These are phyloP conservation scores for Pituophis catenifer DNA, from an alignment of 2,113 vertebrate genomes.

Conservation along the genomic window DNA sequence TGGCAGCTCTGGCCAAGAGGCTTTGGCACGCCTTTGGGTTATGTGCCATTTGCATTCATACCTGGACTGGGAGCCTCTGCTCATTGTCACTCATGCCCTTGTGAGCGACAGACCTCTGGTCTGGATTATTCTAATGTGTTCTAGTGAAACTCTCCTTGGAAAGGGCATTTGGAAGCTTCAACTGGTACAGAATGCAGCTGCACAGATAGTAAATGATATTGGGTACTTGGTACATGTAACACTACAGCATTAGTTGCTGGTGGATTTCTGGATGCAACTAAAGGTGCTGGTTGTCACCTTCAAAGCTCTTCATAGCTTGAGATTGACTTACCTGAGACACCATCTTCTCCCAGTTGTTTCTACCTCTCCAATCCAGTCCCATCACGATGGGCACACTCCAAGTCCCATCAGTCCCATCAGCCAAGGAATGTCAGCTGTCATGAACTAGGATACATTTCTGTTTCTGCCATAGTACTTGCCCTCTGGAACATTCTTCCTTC, in stretches of 20 bases:
- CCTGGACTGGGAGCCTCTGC: neutral
- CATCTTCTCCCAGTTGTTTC: neutral
- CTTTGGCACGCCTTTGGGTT: neutral
- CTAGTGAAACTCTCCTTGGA: neutral
- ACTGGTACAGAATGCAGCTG: neutral
- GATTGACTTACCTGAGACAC: neutral
- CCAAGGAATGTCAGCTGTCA: neutral
- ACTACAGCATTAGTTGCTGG: neutral
- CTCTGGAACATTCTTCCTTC: neutral
- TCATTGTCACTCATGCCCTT: neutral
- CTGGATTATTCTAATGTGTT: neutral
- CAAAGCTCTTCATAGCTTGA: neutral
- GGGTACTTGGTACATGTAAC: neutral
- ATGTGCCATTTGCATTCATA: neutral
- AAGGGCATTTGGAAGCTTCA: neutral
- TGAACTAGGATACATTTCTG: neutral
- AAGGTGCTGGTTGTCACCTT: neutral
- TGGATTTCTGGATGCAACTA: neutral
- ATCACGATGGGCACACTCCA: neutral
- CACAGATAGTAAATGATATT: neutral
- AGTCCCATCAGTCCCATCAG: neutral
- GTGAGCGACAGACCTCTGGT: neutral
- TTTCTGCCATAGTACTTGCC: neutral
- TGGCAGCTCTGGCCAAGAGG: neutral
- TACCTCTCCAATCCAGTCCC: neutral